Conservation (phyloP, 2,797 vertebrate species). For the Rhynchonycteris naso region DNA sequence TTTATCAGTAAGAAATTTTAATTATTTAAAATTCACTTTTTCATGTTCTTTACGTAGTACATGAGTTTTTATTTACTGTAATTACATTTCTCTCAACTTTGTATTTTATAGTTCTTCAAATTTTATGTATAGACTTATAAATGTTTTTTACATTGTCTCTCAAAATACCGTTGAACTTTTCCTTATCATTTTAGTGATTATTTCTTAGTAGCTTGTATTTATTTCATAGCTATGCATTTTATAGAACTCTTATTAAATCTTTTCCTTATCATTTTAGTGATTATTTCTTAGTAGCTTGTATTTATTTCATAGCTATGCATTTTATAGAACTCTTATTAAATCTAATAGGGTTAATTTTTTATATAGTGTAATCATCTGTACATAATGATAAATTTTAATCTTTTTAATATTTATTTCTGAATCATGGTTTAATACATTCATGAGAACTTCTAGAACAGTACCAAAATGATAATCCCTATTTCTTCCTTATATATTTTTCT, state of each 20-base stretch:
- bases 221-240: slow-evolving; percentile 51
- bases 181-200: background rate
- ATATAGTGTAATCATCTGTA: background rate
- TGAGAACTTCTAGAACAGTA: slow-evolving; percentile 27
- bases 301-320: slow-evolving; percentile 49
- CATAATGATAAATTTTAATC: slow-evolving; percentile 7
- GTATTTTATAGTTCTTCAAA: slow-evolving; percentile 45
- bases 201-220: slow-evolving; percentile 38
- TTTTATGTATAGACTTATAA: background rate
- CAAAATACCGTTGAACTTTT: slow-evolving; percentile 31
- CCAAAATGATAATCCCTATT: slow-evolving; percentile 10
- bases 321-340: slow-evolving; percentile 33
- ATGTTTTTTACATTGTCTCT: slow-evolving; percentile 12
- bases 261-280: background rate
- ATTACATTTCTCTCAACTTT: slow-evolving; percentile 21
- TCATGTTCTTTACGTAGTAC: slow-evolving; percentile 24
- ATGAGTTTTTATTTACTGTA: slow-evolving; percentile 31
- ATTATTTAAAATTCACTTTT: slow-evolving; percentile 33
- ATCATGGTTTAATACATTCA: background rate
- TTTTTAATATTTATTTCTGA: slow-evolving; percentile 46
- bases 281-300: slow-evolving; percentile 5
- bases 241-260: background rate
- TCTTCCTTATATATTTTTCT: background rate
- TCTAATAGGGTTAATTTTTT: slow-evolving; percentile 21
- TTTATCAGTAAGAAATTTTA: slow-evolving; percentile 31